Conservation (phyloP, 2,113 vertebrate species). For the Typhlomys cinereus region DNA sequence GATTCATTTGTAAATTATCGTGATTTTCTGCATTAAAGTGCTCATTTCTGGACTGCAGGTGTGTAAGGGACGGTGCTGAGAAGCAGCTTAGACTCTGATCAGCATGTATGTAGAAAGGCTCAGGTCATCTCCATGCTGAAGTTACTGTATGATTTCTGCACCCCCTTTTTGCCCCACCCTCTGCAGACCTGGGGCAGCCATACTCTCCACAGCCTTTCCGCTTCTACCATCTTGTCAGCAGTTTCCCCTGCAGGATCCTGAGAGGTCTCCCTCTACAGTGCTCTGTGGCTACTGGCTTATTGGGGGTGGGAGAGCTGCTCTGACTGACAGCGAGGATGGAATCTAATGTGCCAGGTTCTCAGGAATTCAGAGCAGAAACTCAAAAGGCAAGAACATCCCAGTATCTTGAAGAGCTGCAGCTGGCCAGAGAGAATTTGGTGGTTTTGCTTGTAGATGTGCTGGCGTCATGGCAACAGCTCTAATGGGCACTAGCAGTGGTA, state of each 20-base stretch:
- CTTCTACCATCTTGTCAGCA: accelerated
- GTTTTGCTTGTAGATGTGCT: background rate
- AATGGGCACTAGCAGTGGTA: background rate
- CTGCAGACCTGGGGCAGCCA: background rate
- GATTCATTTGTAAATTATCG: constrained; percentile 67
- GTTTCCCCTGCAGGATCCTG: background rate
- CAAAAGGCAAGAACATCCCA: background rate
- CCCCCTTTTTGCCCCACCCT: accelerated
- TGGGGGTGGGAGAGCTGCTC: accelerated
- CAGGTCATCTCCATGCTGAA: accelerated
- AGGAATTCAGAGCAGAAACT: background rate
- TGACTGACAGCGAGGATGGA: background rate
- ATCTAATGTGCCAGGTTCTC: background rate
- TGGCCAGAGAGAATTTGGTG: background rate
- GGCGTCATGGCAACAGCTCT: constrained; percentile 22
- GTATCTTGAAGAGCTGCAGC: background rate
- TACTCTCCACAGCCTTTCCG: background rate
- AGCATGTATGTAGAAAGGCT: accelerated
- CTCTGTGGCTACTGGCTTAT: background rate
- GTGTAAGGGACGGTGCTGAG: background rate
- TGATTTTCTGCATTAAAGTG: constrained; percentile 79
- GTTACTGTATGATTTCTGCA: background rate
- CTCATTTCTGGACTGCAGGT: constrained; percentile 47
- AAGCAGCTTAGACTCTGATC: background rate
- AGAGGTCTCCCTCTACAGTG: accelerated